Evolutionary conservation across 1,140 invertebrate species (phyloP).

Genomic region (Holotrichia oblita): DNA sequence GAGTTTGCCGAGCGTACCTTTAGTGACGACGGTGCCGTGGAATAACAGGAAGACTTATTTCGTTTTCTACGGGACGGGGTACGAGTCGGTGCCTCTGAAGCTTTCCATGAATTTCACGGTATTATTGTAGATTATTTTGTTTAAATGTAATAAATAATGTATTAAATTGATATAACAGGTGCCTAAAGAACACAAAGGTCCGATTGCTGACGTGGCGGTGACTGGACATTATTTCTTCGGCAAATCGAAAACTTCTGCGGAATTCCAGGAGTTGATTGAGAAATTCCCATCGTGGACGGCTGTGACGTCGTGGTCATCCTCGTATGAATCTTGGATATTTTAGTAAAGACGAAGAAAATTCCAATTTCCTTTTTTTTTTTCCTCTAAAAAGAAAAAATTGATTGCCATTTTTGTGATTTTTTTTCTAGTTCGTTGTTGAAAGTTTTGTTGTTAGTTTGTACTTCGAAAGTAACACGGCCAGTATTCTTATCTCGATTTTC

Average conservation of each 20-base stretch:
- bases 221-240: slow-evolving; percentile 73
- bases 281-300: slow-evolving; percentile 72
- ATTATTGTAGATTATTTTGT: slow-evolving; percentile 43
- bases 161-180: slow-evolving; percentile 46
- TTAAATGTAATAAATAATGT: neutral
- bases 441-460: neutral
- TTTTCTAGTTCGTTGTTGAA: neutral
- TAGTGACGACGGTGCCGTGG: slow-evolving; percentile 67
- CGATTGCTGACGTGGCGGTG: slow-evolving; percentile 67
- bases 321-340: slow-evolving; percentile 67
- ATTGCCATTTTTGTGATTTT: slow-evolving; percentile 28
- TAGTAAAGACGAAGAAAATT: slow-evolving; percentile 35
- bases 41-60: slow-evolving; percentile 72
- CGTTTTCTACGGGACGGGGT: slow-evolving; percentile 72
- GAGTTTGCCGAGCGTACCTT: slow-evolving; percentile 68
- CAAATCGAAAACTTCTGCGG: slow-evolving; percentile 64
- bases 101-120: slow-evolving; percentile 72
- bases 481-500: slow-evolving; percentile 15
- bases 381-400: too few species aligned
- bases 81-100: slow-evolving; percentile 66
- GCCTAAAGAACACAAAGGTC: slow-evolving; percentile 55
- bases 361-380: neutral
- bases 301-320: slow-evolving; percentile 68
- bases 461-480: neutral
- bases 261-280: slow-evolving; percentile 64